Percentiles rank a stretch among this genome's conserved stretches.
Evolutionary conservation across 2,113 vertebrate species (phyloP).

Genomic region (Harpagus bidentatus): DNA sequence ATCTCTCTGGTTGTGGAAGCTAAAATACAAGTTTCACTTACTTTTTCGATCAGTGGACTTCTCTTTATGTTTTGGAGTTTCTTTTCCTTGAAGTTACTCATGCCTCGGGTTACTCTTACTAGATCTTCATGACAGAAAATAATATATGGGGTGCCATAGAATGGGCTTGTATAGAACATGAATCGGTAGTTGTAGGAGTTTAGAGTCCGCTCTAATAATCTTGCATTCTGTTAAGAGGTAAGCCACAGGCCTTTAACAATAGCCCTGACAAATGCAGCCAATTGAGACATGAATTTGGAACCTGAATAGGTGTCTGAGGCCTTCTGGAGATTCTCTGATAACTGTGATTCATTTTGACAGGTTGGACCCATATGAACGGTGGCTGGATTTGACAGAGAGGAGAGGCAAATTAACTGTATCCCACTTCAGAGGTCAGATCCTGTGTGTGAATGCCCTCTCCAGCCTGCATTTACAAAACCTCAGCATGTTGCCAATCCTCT

Average conservation of each 20-base stretch:
- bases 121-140: not conserved
- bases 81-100: not conserved
- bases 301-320: not conserved
- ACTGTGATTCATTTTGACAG: not conserved
- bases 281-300: not conserved
- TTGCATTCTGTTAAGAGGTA: not conserved
- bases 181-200: not conserved
- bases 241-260: not conserved
- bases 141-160: not conserved
- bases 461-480: not conserved
- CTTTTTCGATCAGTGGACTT: not conserved
- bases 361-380: not conserved
- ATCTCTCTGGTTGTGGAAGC: not conserved
- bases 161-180: not conserved
- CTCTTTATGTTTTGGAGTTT: not conserved
- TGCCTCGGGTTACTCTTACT: not conserved
- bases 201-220: not conserved
- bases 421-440: not conserved
- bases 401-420: not conserved
- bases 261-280: not conserved
- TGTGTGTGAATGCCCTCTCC: not conserved
- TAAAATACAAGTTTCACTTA: not conserved
- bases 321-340: not conserved
- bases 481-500: not conserved
- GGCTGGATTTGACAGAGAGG: not conserved